Percentiles rank a stretch among this genome's conserved stretches.
Conservation (phyloP, 2,113 vertebrate species). For the Glaucidium brasilianum region DNA sequence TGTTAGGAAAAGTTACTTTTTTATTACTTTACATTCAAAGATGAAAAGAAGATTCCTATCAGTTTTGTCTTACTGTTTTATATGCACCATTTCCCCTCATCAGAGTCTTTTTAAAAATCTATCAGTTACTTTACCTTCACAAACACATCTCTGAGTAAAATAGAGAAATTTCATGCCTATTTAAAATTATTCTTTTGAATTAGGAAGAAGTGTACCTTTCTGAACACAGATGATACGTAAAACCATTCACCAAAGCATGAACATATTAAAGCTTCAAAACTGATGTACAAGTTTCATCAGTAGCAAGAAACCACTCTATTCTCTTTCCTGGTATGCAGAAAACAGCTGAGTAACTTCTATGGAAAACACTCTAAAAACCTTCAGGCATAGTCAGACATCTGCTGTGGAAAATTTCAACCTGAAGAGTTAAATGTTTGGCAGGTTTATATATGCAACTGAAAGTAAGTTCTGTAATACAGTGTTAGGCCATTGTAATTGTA, state of each 20-base stretch:
- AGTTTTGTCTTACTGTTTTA: background rate
- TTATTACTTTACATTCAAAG: background rate
- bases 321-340: background rate
- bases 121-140: background rate
- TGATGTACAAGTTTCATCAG: background rate
- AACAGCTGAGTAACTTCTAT: background rate
- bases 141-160: background rate
- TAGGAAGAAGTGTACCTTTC: background rate
- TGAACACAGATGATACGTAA: background rate
- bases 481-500: background rate
- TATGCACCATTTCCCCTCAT: background rate
- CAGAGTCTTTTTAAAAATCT: background rate
- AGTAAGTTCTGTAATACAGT: background rate
- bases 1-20: background rate
- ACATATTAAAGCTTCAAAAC: background rate
- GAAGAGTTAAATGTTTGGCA: background rate
- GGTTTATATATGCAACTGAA: background rate
- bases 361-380: background rate
- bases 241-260: background rate
- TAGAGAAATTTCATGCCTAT: background rate
- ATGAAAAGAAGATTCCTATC: background rate
- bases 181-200: background rate
- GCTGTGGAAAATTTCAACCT: background rate
- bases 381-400: background rate
- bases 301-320: background rate